Evolutionary conservation across 2,113 vertebrate genomes (phyloP).

Genomic region (Cygnus atratus): DNA sequence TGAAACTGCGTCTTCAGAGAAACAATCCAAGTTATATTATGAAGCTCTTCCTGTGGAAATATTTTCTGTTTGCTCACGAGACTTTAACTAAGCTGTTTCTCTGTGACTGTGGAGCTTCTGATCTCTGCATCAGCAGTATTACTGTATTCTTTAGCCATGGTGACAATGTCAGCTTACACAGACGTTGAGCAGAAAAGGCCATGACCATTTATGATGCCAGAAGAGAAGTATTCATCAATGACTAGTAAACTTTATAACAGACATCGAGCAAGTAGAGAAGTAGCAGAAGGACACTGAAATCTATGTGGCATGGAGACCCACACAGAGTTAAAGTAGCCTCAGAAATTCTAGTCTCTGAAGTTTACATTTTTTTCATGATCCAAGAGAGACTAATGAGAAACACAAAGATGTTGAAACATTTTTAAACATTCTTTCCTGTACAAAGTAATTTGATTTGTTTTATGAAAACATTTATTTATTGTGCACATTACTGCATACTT

Average conservation of each 20-base stretch:
- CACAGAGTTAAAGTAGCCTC: not conserved
- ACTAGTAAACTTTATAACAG: not conserved
- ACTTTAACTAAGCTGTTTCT: not conserved
- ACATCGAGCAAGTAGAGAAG: not conserved
- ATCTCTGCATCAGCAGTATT: not conserved
- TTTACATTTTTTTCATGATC: not conserved
- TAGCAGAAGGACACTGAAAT: not conserved
- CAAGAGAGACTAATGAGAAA: not conserved
- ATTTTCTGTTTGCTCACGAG: constrained; percentile 5
- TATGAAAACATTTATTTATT: not conserved
- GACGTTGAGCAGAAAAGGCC: constrained; percentile 2
- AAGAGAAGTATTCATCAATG: not conserved
- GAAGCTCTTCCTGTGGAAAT: not conserved
- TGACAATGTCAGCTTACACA: not conserved
- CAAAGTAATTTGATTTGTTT: not conserved
- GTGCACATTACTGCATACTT: not conserved
- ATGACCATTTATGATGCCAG: not conserved
- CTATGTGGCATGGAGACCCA: not conserved
- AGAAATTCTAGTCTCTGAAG: not conserved
- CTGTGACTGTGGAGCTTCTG: not conserved
- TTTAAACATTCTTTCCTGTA: not conserved
- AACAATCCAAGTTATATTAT: constrained; percentile 4
- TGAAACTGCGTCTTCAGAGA: constrained; percentile 3
- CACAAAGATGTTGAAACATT: not conserved
- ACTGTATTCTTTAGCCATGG: not conserved